phyloP scores from a whole-genome alignment of 2,113 vertebrate species.

The Solea solea region DNA sequence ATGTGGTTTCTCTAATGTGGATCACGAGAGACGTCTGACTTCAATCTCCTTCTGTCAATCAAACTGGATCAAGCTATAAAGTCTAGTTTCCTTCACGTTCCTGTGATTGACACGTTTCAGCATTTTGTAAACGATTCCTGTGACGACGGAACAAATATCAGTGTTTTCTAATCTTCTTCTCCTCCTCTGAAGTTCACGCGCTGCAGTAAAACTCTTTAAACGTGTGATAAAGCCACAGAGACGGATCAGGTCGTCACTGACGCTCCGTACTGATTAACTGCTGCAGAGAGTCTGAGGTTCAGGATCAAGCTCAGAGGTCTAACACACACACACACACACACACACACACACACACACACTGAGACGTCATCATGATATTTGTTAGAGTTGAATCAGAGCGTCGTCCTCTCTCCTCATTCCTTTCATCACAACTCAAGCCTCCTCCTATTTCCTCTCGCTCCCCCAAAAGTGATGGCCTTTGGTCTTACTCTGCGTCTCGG shows the following conservation, averaged over 20 bases:
- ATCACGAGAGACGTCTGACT: too few species aligned
- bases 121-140: not conserved
- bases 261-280: conserved; percentile 44
- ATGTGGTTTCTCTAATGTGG: too few species aligned
- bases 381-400: conserved; percentile 37
- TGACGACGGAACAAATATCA: too few species aligned
- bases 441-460: conserved; percentile 18
- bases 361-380: conserved; percentile 59
- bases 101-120: not conserved
- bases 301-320: not conserved
- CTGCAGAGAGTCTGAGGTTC: not conserved
- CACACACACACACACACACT: conserved; percentile 51
- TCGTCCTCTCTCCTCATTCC: conserved; percentile 38
- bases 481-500: conserved; percentile 34
- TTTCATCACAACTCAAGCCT: conserved; percentile 60
- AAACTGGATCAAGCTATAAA: not conserved
- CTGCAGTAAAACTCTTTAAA: conserved; percentile 25
- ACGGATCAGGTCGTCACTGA: conserved; percentile 37
- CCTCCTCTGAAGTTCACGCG: not conserved
- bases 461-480: conserved; percentile 36
- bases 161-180: too few species aligned
- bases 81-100: too few species aligned
- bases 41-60: too few species aligned
- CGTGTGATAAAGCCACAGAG: conserved; percentile 38
- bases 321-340: conserved; percentile 11